phyloP scores from a whole-genome alignment of 2,113 vertebrate genomes.

The Petaurus breviceps region DNA sequence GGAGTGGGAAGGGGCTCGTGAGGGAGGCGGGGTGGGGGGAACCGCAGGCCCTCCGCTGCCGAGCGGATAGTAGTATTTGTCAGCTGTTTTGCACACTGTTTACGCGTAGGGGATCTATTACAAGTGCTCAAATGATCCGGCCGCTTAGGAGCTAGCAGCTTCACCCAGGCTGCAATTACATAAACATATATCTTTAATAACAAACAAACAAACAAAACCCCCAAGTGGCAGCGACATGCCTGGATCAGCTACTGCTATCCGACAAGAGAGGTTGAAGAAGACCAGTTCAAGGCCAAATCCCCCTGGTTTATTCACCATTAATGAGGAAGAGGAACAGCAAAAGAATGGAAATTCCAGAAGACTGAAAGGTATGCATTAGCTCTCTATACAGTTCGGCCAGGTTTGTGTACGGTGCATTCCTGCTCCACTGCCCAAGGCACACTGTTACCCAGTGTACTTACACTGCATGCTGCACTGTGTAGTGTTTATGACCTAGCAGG shows the following conservation, averaged over 20 bases:
- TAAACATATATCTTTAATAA: slow-evolving; percentile 74
- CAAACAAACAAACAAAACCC: slow-evolving; percentile 66
- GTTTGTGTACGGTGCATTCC: not conserved
- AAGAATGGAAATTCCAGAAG: slow-evolving; percentile 85
- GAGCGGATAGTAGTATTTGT: slow-evolving; percentile 82
- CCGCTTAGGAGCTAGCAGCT: slow-evolving; percentile 83
- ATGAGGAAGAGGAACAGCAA: slow-evolving; percentile 96
- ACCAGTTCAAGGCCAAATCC: slow-evolving; percentile 86
- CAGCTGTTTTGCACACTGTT: slow-evolving; percentile 83
- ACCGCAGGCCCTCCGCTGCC: slow-evolving; percentile 72
- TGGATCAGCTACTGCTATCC: slow-evolving; percentile 80
- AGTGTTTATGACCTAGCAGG: slow-evolving; percentile 14
- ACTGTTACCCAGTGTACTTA: not conserved
- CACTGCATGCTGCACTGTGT: not conserved
- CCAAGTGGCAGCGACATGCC: slow-evolving; percentile 82
- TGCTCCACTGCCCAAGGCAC: not conserved
- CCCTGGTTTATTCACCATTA: slow-evolving; percentile 94
- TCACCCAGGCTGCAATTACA: slow-evolving; percentile 77
- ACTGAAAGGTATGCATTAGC: slow-evolving; percentile 86
- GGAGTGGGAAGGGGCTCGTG: slow-evolving; percentile 1
- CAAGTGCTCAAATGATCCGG: slow-evolving; percentile 84
- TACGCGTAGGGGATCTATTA: slow-evolving; percentile 81
- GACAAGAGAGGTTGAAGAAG: slow-evolving; percentile 89
- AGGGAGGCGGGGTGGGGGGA: slow-evolving; percentile 40
- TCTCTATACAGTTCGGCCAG: not conserved